Base-by-base conservation (phyloP, 1,140 invertebrate genomes). In the Drosophila kanapiae region DNA sequence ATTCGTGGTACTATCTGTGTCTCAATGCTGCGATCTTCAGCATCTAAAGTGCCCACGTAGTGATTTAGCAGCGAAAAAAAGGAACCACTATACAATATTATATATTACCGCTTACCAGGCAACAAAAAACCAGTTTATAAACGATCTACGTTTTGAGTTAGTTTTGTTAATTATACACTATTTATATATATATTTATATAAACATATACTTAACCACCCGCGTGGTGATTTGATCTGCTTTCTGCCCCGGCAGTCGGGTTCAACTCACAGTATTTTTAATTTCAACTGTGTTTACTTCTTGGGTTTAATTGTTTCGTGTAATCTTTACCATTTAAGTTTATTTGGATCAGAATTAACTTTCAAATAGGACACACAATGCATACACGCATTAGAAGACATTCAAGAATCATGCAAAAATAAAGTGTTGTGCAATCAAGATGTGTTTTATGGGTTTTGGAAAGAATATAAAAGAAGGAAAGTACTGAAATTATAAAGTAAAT, bases 1-100 rank as follows among this genome's bases (percentile, higher is more conserved):
- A 56, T 81, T 88, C 81, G 84, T 88, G 85, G 81, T 85, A 81
- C 85, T 79, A 85, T 88, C 85, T 88, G 85, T 91, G 86, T 88
- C 85, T 88, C 85, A 88, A 85, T 81, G 79, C 81, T 75, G 69
- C 77, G 78, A 72, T 72, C 65, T 56, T 80, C 85, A 88, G 78
- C 85, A 85, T 88, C 85, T 79, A 90, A 85, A 79, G 85, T 84
- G 81, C 85, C 84, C 85, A 77, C 85, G 80, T 88, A 87, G 83
- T 78, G 68, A 63, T 56, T 68, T 81, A 63, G 23, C 42, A 82
- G 43, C 57, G 47, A 57, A 69, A 54, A 47, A 57, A 51, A 47
- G 45, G 47, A 84, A 31, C 54, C 53, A 80, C 61, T 56, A 69
- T 47, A 63, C 54, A 71, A 75, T 69, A 69, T 61, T 69, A 69